Conservation (phyloP, 2,797 vertebrate genomes). For the Acestrorhynchus altus region DNA sequence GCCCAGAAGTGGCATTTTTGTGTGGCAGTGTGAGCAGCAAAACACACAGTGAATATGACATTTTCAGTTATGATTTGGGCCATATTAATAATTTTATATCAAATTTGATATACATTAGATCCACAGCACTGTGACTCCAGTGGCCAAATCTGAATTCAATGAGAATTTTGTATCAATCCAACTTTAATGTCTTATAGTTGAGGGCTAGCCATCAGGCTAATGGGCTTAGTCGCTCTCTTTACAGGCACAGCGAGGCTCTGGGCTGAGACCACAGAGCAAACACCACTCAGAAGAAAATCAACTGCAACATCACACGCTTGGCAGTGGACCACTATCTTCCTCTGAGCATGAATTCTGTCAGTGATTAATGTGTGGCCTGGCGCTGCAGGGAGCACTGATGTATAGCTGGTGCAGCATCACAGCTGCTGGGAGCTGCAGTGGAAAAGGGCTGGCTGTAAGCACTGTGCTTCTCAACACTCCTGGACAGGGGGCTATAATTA, state of each 20-base stretch:
- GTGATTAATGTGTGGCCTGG: conserved; percentile 25
- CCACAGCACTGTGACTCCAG: too few relatives aligned
- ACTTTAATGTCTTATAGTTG: not conserved
- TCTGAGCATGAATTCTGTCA: conserved; percentile 5
- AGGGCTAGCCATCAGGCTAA: not conserved
- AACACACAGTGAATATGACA: too few relatives aligned
- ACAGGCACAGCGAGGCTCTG: not conserved
- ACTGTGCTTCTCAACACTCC: conserved; percentile 25
- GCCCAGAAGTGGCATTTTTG: too few relatives aligned
- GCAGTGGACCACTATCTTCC: conserved; percentile 13
- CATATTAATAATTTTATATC: too few relatives aligned
- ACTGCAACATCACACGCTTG: conserved; percentile 19
- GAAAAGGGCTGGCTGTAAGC: conserved; percentile 30
- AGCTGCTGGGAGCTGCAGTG: conserved; percentile 30
- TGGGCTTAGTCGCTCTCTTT: conserved; percentile 1
- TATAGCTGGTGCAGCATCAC: conserved; percentile 28
- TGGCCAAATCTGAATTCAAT: too few relatives aligned
- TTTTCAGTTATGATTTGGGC: too few relatives aligned
- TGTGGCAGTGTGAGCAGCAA: too few relatives aligned
- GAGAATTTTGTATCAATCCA: not conserved
- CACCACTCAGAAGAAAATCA: conserved; percentile 4
- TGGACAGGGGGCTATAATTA: conserved; percentile 48
- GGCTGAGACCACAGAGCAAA: conserved; percentile 17
- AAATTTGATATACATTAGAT: too few relatives aligned
- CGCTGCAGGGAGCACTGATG: conserved; percentile 9